Evolutionary conservation across 2,113 vertebrate genomes (phyloP).

Genomic region (Rhynchopsitta pachyrhyncha): DNA sequence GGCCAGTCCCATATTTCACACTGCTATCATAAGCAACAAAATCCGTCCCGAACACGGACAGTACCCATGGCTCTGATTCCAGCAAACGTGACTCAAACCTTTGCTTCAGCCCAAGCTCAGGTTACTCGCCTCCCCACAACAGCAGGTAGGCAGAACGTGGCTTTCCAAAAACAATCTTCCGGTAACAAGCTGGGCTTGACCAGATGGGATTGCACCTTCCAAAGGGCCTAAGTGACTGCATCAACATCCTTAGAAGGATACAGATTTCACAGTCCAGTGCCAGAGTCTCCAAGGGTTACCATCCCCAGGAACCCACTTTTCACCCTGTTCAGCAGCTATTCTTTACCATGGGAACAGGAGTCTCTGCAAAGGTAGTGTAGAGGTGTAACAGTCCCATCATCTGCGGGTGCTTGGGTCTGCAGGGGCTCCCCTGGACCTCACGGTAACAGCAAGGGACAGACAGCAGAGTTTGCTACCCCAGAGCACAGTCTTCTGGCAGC

Average conservation of each 20-base stretch:
- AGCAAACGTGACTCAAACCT: constrained; percentile 2
- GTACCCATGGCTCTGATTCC: not conserved
- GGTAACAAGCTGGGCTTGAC: not conserved
- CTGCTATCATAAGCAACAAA: not conserved
- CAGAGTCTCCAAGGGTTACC: not conserved
- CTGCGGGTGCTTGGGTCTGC: not conserved
- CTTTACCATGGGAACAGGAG: not conserved
- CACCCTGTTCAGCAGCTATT: not conserved
- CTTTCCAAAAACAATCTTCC: constrained; percentile 24
- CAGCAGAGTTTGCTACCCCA: not conserved
- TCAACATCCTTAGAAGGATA: not conserved
- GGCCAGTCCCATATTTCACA: not conserved
- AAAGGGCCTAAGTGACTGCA: not conserved
- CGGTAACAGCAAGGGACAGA: not conserved
- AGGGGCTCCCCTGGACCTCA: not conserved
- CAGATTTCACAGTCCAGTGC: not conserved
- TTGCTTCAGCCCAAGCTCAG: not conserved
- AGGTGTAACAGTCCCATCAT: not conserved
- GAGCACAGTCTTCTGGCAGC: not conserved
- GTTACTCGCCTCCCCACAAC: not conserved
- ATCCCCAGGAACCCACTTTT: not conserved
- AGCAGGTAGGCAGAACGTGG: not conserved
- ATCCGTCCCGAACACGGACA: not conserved
- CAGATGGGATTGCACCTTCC: not conserved
- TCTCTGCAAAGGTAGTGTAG: not conserved